Evolutionary conservation across 2,888 invertebrate genomes (phyloP).

Genomic region (Agelastica alni): DNA sequence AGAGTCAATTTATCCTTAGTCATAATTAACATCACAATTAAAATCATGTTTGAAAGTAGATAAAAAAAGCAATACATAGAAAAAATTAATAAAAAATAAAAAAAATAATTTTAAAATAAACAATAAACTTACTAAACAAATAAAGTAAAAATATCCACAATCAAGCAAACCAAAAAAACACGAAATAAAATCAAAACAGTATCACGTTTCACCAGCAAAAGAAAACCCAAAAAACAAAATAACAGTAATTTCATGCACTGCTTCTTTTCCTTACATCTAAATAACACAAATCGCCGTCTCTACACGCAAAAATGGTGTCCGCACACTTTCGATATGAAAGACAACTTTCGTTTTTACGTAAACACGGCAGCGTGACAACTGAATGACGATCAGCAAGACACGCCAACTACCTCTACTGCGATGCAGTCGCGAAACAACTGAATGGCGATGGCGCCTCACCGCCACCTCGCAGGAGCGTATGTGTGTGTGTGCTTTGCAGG

Average conservation of each 20-base stretch:
- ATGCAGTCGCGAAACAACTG: conserved; percentile 27
- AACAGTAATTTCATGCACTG: conserved; percentile 2
- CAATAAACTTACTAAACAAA: background rate
- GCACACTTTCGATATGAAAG: conserved; percentile 5
- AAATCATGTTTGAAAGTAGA: too few relatives aligned
- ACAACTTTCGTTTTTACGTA: conserved; percentile 24
- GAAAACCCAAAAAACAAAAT: background rate
- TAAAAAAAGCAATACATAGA: too few relatives aligned
- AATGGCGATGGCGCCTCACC: conserved; percentile 18
- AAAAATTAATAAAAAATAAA: too few relatives aligned
- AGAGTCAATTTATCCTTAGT: too few relatives aligned
- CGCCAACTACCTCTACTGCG: conserved; percentile 10
- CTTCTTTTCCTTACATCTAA: conserved; percentile 6
- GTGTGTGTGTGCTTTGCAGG: conserved; percentile 24
- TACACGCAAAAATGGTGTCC: background rate
- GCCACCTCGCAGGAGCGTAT: conserved; percentile 18
- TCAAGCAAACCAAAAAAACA: background rate
- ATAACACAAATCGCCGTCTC: conserved; percentile 1
- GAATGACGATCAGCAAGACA: background rate
- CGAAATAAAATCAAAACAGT: background rate
- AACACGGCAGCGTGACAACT: conserved; percentile 24
- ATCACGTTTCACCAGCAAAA: conserved; percentile 4
- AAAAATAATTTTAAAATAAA: background rate
- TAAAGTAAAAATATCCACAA: conserved; percentile 3
- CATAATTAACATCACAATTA: too few relatives aligned